Evolutionary conservation across 2,888 invertebrate genomes (phyloP).

Genomic region (Maniola hyperantus): DNA sequence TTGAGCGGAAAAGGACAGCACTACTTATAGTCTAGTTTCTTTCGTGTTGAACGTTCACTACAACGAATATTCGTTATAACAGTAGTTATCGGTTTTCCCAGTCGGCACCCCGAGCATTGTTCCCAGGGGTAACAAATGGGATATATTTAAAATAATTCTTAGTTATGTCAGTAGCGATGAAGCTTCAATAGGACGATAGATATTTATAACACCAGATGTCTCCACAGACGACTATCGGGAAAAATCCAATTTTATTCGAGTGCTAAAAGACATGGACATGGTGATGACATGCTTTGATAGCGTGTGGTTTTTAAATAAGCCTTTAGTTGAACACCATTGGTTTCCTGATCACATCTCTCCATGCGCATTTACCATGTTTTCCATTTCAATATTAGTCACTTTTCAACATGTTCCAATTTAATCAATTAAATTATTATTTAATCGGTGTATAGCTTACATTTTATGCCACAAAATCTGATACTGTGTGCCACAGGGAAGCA

Average conservation of each 20-base stretch:
- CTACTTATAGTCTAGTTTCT: too few relatives aligned
- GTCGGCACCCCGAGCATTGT: too few relatives aligned
- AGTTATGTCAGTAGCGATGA: too few relatives aligned
- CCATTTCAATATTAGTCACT: slow-evolving; percentile 31
- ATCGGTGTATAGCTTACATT: slow-evolving; percentile 25
- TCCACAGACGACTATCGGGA: not conserved
- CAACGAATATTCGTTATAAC: too few relatives aligned
- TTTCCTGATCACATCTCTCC: slow-evolving; percentile 3
- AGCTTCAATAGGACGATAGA: too few relatives aligned
- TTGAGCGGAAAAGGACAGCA: too few relatives aligned
- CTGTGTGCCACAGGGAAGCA: not conserved
- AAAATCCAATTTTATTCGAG: not conserved
- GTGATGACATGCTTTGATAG: slow-evolving; percentile 24
- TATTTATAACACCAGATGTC: too few relatives aligned
- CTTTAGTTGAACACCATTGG: slow-evolving; percentile 6
- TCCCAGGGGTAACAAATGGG: too few relatives aligned
- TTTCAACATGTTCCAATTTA: slow-evolving; percentile 13
- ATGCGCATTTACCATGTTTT: slow-evolving; percentile 28
- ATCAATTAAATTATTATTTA: slow-evolving; percentile 25
- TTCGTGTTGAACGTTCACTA: too few relatives aligned
- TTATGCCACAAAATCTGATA: not conserved
- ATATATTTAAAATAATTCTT: too few relatives aligned
- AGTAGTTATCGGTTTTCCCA: too few relatives aligned
- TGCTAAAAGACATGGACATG: not conserved
- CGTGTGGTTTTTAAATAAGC: slow-evolving; percentile 20